These are phyloP conservation scores for Acromyrmex echinatior DNA, from an alignment of 1,140 invertebrate genomes.

Conservation along the genomic window DNA sequence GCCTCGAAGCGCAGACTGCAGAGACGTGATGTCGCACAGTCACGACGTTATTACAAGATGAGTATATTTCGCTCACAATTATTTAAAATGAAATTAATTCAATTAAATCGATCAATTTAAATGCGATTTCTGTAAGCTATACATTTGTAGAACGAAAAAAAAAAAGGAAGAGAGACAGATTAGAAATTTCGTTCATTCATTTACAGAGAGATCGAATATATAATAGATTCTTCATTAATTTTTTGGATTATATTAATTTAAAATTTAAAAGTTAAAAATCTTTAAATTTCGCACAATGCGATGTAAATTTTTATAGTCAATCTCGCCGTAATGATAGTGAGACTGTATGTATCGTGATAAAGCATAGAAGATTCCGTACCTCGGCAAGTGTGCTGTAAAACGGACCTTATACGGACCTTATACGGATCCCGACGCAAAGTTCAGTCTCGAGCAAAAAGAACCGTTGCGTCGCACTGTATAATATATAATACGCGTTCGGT, in stretches of 20 bases:
- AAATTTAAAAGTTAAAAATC: neutral
- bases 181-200: too few relatives aligned
- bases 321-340: too few relatives aligned
- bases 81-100: conserved; percentile 5
- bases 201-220: too few relatives aligned
- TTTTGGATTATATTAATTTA: neutral
- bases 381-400: conserved; percentile 41
- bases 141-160: neutral
- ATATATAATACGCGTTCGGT: conserved; percentile 16
- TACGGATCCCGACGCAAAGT: conserved; percentile 64
- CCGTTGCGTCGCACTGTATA: neutral
- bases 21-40: neutral
- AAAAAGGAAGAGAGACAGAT: neutral
- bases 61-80: neutral
- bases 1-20: neutral
- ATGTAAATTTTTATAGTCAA: neutral
- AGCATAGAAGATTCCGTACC: neutral
- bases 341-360: neutral
- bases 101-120: neutral
- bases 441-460: conserved; percentile 70
- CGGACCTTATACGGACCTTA: conserved; percentile 75
- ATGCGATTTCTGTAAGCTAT: neutral
- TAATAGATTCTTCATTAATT: too few relatives aligned
- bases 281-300: neutral
- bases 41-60: neutral